These are phyloP conservation scores for Sipunculus nudus DNA, from an alignment of 2,888 invertebrate genomes.

Conservation along the genomic window DNA sequence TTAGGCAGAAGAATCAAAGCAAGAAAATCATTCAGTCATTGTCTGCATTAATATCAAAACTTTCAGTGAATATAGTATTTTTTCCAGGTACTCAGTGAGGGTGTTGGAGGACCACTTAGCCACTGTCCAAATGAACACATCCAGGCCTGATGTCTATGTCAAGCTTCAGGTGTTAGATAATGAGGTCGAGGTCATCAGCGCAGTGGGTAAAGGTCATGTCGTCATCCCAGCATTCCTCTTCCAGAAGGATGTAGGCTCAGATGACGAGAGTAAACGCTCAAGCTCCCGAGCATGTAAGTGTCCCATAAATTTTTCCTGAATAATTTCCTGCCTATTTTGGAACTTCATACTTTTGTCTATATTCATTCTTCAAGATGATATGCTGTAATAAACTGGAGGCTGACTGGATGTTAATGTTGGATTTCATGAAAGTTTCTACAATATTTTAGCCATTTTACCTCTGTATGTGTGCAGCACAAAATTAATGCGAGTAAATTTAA, in stretches of 20 bases:
- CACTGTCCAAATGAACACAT: constrained; percentile 62
- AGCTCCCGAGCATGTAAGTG: constrained; percentile 60
- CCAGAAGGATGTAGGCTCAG: constrained; percentile 52
- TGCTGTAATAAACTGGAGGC: too few relatives aligned
- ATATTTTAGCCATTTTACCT: too few relatives aligned
- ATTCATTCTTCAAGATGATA: too few relatives aligned
- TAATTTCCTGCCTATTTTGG: neutral
- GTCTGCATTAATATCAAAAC: too few relatives aligned
- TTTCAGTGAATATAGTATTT: too few relatives aligned
- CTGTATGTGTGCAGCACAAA: too few relatives aligned
- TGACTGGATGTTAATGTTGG: too few relatives aligned
- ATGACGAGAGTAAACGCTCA: constrained; percentile 43
- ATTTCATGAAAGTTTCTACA: too few relatives aligned
- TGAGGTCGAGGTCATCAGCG: constrained; percentile 25
- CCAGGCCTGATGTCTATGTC: constrained; percentile 62
- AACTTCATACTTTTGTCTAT: neutral
- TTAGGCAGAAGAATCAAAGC: too few relatives aligned
- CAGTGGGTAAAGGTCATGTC: constrained; percentile 39
- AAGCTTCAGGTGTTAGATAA: constrained; percentile 50
- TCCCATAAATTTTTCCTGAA: neutral
- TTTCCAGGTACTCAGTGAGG: constrained; percentile 59
- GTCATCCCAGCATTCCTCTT: constrained; percentile 61
- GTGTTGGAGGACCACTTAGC: constrained; percentile 62
- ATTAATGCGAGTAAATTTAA: too few relatives aligned
- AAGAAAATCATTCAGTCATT: too few relatives aligned